Base-by-base conservation (phyloP, 2,797 vertebrate species). In the Yasuhikotakia modesta region DNA sequence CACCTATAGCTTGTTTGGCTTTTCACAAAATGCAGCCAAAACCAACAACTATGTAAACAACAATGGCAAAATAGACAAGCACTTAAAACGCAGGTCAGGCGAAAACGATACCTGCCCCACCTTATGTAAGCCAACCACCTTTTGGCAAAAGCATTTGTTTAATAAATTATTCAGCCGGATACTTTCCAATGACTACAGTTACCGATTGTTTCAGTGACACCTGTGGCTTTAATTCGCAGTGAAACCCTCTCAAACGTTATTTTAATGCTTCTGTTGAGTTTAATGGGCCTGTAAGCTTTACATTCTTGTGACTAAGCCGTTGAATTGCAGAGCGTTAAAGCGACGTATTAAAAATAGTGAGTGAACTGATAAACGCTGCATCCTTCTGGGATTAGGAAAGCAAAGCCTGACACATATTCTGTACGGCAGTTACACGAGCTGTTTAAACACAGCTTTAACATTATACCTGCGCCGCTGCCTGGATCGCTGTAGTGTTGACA, bases 81-180 rank as follows among this genome's bases (percentile, higher is more conserved):
- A 65, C 69, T 64, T 27, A 53, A 7, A 24, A 65, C 0, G 2
- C 22, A 27, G 35, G 32, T 5, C 8, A 50, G 63, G 35, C 67
- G 77, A 43, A 79, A 73, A 72, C 45, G 72, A 72, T 17, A 79
- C 68, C 43, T 32, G 69, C 70, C 5, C 69, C 19, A 58, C 70
- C 65, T 22, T 48, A 57, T 66, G 71, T 65, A 73, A 81, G 76
- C 75, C 79, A 32, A 69, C 46, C 76, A 81, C 72, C 79, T 79
- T 81, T 77, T 76, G 82, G 80, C 73, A 70, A 66, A 82, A 46
- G 66, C 52, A 74, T 84, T 82, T 80, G 78, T 82, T 68, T 58
- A 45, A 64, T 80, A 55, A 84, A 84, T 84, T 61, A 78, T 82
- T 82, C 17, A 84, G 72, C 5, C 30, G 30, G 61, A 39, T 76